Percentiles rank a stretch among this genome's conserved stretches.
phyloP scores from a whole-genome alignment of 2,797 vertebrate genomes.

The Phylloscopus collybita region DNA sequence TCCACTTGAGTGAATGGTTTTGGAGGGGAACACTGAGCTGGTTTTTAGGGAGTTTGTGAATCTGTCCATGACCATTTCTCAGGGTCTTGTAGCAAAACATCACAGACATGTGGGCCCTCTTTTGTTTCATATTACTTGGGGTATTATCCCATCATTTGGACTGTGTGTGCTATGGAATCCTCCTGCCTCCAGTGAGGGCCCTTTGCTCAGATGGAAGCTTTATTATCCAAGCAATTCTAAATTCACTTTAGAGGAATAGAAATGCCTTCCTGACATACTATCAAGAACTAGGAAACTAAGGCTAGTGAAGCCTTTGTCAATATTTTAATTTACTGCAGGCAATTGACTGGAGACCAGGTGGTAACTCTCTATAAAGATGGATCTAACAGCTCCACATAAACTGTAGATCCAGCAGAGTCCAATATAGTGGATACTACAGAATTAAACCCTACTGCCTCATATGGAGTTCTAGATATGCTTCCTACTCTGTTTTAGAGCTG shows the following conservation, averaged over 20 bases:
- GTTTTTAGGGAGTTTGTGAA: not conserved
- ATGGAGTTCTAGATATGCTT: not conserved
- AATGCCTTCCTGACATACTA: not conserved
- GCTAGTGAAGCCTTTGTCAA: not conserved
- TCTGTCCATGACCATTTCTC: not conserved
- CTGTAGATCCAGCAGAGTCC: not conserved
- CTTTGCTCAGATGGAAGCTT: not conserved
- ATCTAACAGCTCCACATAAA: not conserved
- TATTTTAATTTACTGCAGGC: not conserved
- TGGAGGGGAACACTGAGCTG: not conserved
- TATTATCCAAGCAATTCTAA: not conserved
- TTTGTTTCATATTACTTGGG: not conserved
- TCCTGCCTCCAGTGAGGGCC: not conserved
- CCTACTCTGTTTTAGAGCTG: not conserved
- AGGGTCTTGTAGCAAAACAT: not conserved
- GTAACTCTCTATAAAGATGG: not conserved
- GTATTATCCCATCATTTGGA: not conserved
- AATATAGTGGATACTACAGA: not conserved
- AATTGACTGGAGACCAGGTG: not conserved
- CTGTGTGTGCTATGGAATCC: not conserved
- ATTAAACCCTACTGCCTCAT: not conserved
- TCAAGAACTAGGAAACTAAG: not conserved
- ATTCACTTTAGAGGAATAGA: not conserved
- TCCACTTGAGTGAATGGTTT: not conserved
- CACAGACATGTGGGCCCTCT: fast-evolving